Percentiles rank a stretch among this genome's conserved stretches.
Evolutionary conservation across 1,140 invertebrate species (phyloP).

Genomic region (Drosophila kohkoa): DNA sequence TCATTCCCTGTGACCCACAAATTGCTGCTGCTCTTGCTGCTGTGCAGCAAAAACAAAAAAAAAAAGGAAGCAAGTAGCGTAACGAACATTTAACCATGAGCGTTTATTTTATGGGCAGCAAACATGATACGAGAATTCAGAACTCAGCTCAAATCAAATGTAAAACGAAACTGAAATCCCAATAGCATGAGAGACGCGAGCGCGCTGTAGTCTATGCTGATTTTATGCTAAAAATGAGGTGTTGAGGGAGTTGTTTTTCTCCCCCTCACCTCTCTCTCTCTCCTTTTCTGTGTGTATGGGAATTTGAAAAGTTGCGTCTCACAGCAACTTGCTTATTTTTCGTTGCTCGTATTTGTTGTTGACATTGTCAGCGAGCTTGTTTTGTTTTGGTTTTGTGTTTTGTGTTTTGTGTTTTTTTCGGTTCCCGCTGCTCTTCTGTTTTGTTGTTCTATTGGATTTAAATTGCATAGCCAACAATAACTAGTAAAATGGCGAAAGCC

Average conservation of each 20-base stretch:
- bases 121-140: constrained; percentile 52
- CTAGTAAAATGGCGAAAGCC: constrained; percentile 17
- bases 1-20: constrained; percentile 25
- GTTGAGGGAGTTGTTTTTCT: neutral
- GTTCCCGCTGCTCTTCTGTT: constrained; percentile 3
- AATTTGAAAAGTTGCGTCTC: constrained; percentile 19
- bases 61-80: no score
- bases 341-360: constrained; percentile 16
- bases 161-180: constrained; percentile 26
- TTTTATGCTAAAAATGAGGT: constrained; percentile 26
- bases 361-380: constrained; percentile 23
- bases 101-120: constrained; percentile 59
- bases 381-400: constrained; percentile 15
- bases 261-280: no score
- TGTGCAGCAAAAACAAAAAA: neutral
- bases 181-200: constrained; percentile 1
- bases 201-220: constrained; percentile 15
- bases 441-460: constrained; percentile 37
- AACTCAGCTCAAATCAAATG: constrained; percentile 15
- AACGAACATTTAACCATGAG: constrained; percentile 32
- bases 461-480: constrained; percentile 34
- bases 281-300: neutral
- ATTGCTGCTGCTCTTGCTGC: constrained; percentile 2
- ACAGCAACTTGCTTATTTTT: constrained; percentile 4
- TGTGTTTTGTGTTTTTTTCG: neutral